Conservation (phyloP, 1,140 invertebrate genomes). For the Trichonephila clavipes region DNA sequence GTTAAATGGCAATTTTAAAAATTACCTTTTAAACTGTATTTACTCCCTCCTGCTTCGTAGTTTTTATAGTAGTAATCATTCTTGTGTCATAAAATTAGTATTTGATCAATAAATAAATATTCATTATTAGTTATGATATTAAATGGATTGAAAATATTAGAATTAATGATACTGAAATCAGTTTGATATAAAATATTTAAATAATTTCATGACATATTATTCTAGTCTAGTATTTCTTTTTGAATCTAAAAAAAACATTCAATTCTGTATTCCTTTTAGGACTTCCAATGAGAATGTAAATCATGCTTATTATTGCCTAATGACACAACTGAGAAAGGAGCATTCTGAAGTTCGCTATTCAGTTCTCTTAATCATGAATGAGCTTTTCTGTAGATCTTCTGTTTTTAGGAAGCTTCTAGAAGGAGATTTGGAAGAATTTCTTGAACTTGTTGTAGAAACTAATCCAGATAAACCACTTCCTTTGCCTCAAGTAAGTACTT, state of each 20-base stretch:
- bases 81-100: too few species aligned
- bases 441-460: conserved; percentile 82
- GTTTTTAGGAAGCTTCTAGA: conserved; percentile 83
- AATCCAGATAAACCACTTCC: conserved; percentile 82
- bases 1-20: neutral
- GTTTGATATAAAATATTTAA: too few species aligned
- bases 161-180: too few species aligned
- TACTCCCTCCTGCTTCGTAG: too few species aligned
- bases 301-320: conserved; percentile 81
- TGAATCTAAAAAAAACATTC: too few species aligned
- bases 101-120: too few species aligned
- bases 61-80: too few species aligned
- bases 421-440: conserved; percentile 82
- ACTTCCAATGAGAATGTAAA: conserved; percentile 82
- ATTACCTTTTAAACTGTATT: neutral
- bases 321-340: conserved; percentile 82
- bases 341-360: conserved; percentile 84
- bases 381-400: conserved; percentile 84
- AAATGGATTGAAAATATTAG: too few species aligned
- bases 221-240: too few species aligned
- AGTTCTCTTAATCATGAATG: conserved; percentile 83
- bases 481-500: conserved; percentile 79
- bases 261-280: conserved; percentile 79
- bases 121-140: too few species aligned
- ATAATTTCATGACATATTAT: too few species aligned